Conservation (phyloP, 1,140 invertebrate genomes). For the Cydia splendana region DNA sequence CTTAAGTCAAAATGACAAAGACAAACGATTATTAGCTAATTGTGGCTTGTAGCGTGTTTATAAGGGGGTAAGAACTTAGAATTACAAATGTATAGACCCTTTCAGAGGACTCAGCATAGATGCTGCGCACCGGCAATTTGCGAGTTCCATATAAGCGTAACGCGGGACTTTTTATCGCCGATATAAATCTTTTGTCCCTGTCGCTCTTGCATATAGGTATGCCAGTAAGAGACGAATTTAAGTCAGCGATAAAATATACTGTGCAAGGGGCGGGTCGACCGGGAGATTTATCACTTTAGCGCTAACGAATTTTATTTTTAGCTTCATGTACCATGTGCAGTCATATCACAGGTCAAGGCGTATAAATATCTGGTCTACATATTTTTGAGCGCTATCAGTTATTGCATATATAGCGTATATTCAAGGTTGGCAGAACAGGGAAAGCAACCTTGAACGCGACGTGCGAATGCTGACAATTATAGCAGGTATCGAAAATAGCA, state of each 20-base stretch:
- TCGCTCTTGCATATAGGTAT: neutral
- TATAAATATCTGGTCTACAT: neutral
- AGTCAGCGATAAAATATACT: neutral
- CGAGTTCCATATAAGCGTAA: too few species aligned
- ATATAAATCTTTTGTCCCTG: neutral
- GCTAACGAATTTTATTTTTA: constrained; percentile 2
- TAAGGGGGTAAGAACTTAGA: too few species aligned
- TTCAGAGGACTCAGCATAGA: neutral
- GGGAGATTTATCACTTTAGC: neutral
- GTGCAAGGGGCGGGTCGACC: neutral
- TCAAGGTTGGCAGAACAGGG: neutral
- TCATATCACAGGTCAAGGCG: neutral
- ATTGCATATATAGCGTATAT: too few species aligned
- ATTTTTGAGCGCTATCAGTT: neutral
- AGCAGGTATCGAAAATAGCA: constrained; percentile 13
- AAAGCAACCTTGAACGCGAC: constrained; percentile 3
- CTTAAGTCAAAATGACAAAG: too few species aligned
- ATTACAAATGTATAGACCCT: neutral
- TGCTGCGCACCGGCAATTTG: neutral
- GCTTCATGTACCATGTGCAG: neutral
- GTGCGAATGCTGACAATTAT: neutral
- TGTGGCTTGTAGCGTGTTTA: too few species aligned
- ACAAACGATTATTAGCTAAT: too few species aligned
- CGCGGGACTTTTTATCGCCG: too few species aligned
- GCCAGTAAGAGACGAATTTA: neutral